Percentiles rank a stretch among this genome's conserved stretches.
Evolutionary conservation across 1,140 invertebrate genomes (phyloP).

Genomic region (Drosophila bipectinata): DNA sequence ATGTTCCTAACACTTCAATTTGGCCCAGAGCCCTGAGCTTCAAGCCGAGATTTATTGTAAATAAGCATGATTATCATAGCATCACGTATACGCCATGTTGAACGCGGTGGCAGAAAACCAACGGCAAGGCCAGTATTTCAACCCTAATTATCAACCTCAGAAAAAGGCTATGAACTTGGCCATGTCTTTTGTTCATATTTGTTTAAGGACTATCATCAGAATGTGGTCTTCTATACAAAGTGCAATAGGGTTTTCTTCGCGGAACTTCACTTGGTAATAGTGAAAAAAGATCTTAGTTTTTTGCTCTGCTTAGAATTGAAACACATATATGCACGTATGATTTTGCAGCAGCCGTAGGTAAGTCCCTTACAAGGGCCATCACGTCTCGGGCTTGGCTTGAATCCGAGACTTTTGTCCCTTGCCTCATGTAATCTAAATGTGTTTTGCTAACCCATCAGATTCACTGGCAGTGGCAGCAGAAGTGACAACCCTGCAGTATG

Average conservation of each 20-base stretch:
- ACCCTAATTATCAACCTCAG: conserved; percentile 27
- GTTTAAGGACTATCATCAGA: too few relatives aligned
- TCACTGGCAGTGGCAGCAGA: conserved; percentile 21
- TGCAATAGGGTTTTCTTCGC: too few relatives aligned
- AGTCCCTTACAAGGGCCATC: conserved; percentile 49
- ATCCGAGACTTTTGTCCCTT: conserved; percentile 57
- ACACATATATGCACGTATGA: conserved; percentile 29
- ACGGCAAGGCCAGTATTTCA: conserved; percentile 24
- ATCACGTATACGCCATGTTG: conserved; percentile 73
- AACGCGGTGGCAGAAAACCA: conserved; percentile 19
- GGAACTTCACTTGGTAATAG: too few relatives aligned
- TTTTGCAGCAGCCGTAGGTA: conserved; percentile 1
- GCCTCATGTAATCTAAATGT: conserved; percentile 77
- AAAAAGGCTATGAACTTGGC: background rate
- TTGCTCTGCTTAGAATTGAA: conserved; percentile 21
- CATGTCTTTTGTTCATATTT: background rate
- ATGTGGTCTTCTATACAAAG: too few relatives aligned
- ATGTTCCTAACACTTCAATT: conserved; percentile 71
- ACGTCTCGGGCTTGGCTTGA: conserved; percentile 50
- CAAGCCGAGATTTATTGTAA: conserved; percentile 74
- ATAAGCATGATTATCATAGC: conserved; percentile 80
- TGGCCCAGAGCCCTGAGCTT: conserved; percentile 31
- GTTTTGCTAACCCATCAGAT: conserved; percentile 53
- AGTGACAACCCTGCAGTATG: conserved; percentile 20
- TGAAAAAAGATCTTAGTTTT: background rate